phyloP scores from a whole-genome alignment of 2,113 vertebrate genomes.

The Rhineura floridana region DNA sequence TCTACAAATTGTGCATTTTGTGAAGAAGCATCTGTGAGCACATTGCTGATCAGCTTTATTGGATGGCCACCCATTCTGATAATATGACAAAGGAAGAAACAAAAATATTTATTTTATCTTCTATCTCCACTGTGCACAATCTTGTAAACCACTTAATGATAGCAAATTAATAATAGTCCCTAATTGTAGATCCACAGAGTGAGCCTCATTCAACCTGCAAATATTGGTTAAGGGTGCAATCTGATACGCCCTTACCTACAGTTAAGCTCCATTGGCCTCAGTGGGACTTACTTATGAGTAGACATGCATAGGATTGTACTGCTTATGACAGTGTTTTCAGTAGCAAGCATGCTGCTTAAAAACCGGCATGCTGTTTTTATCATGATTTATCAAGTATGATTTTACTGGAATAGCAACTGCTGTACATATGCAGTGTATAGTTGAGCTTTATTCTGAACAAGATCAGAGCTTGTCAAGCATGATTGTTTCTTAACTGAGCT shows the following conservation, averaged over 20 bases:
- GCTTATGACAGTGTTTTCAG: not conserved
- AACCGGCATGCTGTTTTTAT: not conserved
- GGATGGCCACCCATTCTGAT: not conserved
- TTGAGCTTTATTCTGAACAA: slow-evolving; percentile 1
- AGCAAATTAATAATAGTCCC: not conserved
- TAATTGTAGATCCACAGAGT: not conserved
- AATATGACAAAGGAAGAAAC: too few relatives aligned
- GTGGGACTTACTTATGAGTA: not conserved
- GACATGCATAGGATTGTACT: not conserved
- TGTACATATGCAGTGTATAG: not conserved
- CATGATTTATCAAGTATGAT: too few relatives aligned
- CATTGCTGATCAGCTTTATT: not conserved
- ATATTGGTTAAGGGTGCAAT: not conserved
- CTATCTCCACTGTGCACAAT: not conserved
- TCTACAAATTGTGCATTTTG: not conserved
- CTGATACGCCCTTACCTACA: not conserved
- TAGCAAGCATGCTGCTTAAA: not conserved
- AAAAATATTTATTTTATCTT: not conserved
- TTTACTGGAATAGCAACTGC: not conserved
- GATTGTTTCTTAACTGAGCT: accelerated
- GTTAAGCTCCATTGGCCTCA: not conserved
- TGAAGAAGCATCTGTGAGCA: not conserved
- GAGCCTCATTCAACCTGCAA: not conserved
- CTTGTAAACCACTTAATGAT: not conserved
- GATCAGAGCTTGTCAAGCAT: not conserved